Percentiles rank a stretch among this genome's conserved stretches.
These are phyloP conservation scores for Liposcelis brunnea DNA, from an alignment of 2,888 invertebrate genomes.

Conservation along the genomic window DNA sequence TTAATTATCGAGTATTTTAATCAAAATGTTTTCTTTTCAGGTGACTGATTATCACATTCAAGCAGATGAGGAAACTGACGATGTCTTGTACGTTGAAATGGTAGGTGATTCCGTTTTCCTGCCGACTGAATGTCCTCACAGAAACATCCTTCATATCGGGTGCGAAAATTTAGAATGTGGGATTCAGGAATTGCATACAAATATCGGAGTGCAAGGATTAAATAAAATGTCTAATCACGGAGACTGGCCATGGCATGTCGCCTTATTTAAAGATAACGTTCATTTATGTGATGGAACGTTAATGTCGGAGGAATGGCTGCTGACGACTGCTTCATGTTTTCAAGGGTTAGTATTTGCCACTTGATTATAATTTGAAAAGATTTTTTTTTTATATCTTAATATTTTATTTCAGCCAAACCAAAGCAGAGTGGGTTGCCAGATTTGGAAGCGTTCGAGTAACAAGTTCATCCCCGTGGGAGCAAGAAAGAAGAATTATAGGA, in stretches of 20 bases:
- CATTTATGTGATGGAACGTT: slow-evolving; percentile 81
- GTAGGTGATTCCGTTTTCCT: slow-evolving; percentile 64
- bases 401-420: slow-evolving; percentile 45
- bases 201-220: slow-evolving; percentile 34
- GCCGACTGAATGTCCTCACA: slow-evolving; percentile 53
- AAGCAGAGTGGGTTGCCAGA: slow-evolving; percentile 71
- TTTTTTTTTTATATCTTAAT: background rate
- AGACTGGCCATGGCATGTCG: slow-evolving; percentile 88
- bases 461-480: slow-evolving; percentile 73
- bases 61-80: slow-evolving; percentile 35
- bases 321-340: slow-evolving; percentile 77
- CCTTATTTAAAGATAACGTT: slow-evolving; percentile 62
- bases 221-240: slow-evolving; percentile 60
- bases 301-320: slow-evolving; percentile 63
- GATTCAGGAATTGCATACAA: slow-evolving; percentile 13
- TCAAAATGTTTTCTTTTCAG: too few relatives aligned
- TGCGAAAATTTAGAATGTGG: slow-evolving; percentile 31
- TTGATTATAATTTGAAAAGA: background rate
- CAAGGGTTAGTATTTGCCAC: slow-evolving; percentile 33
- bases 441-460: slow-evolving; percentile 59
- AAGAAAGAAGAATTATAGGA: slow-evolving; percentile 61
- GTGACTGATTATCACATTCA: slow-evolving; percentile 44
- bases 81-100: slow-evolving; percentile 58
- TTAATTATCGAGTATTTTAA: too few relatives aligned
- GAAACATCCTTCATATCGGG: slow-evolving; percentile 59